Evolutionary conservation across 1,140 invertebrate species (phyloP).

Genomic region (Tetraneura akinire): DNA sequence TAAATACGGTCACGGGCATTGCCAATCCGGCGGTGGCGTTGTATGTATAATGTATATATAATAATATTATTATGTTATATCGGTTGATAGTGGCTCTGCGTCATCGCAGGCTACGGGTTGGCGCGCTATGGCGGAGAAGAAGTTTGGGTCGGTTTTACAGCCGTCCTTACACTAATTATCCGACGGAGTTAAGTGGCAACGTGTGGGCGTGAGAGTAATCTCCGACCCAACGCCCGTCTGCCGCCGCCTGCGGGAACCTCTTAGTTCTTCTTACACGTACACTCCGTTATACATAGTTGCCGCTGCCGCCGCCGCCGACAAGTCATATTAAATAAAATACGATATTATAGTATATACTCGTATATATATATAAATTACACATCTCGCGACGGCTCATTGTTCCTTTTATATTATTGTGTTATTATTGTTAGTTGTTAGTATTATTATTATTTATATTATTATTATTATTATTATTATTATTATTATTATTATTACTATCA

Average conservation of each 20-base stretch:
- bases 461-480: conserved; percentile 1
- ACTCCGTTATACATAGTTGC: conserved; percentile 16
- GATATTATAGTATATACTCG: neutral
- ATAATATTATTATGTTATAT: too few species aligned
- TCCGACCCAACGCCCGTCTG: conserved; percentile 46
- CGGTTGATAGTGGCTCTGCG: neutral
- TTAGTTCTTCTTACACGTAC: neutral
- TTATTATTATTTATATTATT: too few species aligned
- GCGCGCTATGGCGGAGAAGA: neutral
- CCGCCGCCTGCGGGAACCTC: conserved; percentile 23
- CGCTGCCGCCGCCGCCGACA: conserved; percentile 36
- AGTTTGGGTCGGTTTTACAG: conserved; percentile 47
- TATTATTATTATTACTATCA: conserved; percentile 4
- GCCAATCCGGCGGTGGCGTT: conserved; percentile 20
- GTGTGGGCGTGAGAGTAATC: conserved; percentile 51
- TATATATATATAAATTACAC: conserved; percentile 33
- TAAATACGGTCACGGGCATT: conserved; percentile 32
- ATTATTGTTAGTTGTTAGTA: conserved; percentile 7
- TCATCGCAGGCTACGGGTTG: neutral
- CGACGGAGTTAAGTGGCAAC: conserved; percentile 49
- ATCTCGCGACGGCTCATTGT: conserved; percentile 38
- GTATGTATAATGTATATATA: too few species aligned
- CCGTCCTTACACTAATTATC: conserved; percentile 49
- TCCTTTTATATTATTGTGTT: conserved; percentile 39
- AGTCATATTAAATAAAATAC: conserved; percentile 15